Evolutionary conservation across 2,888 invertebrate species (phyloP).

Genomic region (Balanococcus diminutus): DNA sequence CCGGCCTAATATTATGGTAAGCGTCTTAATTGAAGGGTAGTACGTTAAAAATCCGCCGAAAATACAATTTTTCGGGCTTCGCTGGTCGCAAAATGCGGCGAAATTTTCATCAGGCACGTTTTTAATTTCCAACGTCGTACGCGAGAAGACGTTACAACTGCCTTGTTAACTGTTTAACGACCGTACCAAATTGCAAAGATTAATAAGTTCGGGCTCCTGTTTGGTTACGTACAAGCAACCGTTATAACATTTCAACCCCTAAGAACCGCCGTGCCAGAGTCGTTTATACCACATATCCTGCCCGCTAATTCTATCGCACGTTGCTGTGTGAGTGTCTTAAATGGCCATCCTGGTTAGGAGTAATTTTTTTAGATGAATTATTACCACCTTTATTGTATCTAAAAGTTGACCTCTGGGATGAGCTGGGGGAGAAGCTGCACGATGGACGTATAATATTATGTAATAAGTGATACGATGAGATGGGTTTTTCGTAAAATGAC

Average conservation of each 20-base stretch:
- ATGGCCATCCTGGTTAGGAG: not conserved
- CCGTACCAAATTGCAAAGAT: conserved; percentile 45
- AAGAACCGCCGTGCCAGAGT: not conserved
- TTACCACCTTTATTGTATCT: not conserved
- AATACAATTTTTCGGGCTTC: not conserved
- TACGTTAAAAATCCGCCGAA: not conserved
- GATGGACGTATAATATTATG: too few relatives aligned
- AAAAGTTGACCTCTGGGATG: not conserved
- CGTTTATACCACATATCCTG: not conserved
- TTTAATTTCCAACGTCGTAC: conserved; percentile 49
- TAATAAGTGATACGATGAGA: too few relatives aligned
- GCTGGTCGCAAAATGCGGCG: not conserved
- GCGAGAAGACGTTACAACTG: conserved; percentile 51
- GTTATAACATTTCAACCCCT: conserved; percentile 46
- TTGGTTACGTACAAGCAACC: conserved; percentile 5
- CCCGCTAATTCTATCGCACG: not conserved
- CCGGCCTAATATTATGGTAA: not conserved
- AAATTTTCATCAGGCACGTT: conserved; percentile 48
- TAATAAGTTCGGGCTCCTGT: conserved; percentile 46
- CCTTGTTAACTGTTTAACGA: conserved; percentile 49
- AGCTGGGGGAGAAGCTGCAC: not conserved
- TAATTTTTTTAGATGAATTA: not conserved
- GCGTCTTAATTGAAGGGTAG: not conserved
- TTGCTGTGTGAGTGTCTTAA: not conserved
- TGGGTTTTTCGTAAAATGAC: too few relatives aligned